These are phyloP conservation scores for Picathartes gymnocephalus DNA, from an alignment of 2,113 vertebrate species.

Conservation along the genomic window DNA sequence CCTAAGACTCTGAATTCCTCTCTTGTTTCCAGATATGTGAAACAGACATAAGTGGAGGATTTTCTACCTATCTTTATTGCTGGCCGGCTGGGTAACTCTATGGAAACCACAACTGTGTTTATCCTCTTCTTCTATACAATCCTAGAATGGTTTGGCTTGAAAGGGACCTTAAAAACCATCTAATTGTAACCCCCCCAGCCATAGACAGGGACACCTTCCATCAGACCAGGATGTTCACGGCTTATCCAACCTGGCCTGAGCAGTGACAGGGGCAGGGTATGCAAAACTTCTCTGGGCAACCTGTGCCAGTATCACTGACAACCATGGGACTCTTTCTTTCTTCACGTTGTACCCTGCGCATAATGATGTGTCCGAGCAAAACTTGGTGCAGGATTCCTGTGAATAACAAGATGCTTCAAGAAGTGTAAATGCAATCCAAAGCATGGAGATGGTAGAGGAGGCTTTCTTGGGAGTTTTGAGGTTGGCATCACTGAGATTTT, in stretches of 20 bases:
- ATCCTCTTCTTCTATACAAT: background rate
- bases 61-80: background rate
- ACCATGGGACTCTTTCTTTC: background rate
- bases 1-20: background rate
- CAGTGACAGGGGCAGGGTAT: background rate
- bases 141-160: no score
- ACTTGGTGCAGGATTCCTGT: background rate
- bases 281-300: background rate
- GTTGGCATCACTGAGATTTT: background rate
- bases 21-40: background rate
- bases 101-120: background rate
- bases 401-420: background rate
- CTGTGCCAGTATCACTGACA: background rate
- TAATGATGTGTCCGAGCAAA: background rate
- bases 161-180: background rate
- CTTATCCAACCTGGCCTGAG: background rate
- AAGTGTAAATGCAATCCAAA: background rate
- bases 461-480: background rate
- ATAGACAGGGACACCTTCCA: no score
- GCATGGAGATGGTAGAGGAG: background rate
- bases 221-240: background rate
- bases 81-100: background rate
- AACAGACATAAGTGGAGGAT: background rate
- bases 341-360: background rate
- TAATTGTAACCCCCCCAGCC: background rate